Evolutionary conservation across 2,888 invertebrate genomes (phyloP).

Genomic region (Lasioglossum zephyrum): DNA sequence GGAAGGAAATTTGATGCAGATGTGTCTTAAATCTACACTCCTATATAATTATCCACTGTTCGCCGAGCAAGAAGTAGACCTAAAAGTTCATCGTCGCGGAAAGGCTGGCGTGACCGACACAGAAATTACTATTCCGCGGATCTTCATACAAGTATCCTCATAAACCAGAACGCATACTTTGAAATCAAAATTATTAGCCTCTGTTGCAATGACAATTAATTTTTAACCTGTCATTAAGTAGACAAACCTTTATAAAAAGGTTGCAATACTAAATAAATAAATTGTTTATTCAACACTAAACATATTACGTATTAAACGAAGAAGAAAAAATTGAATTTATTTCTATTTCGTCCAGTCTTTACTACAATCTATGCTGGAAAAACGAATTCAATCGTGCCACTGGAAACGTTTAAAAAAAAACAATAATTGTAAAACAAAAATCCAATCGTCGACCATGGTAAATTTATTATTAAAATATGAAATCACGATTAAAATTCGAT

Average conservation of each 20-base stretch:
- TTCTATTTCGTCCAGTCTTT: too few relatives aligned
- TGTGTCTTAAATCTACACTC: background rate
- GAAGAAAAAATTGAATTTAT: too few relatives aligned
- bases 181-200: background rate
- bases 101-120: conserved; percentile 10
- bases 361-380: too few relatives aligned
- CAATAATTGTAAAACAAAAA: background rate
- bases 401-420: background rate
- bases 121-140: conserved; percentile 17
- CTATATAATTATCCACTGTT: background rate
- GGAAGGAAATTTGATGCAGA: background rate
- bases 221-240: background rate
- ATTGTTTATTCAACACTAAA: background rate
- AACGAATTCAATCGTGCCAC: too few relatives aligned
- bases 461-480: background rate
- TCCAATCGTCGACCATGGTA: background rate
- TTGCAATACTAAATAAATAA: too few relatives aligned
- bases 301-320: background rate
- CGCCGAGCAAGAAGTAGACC: conserved; percentile 17
- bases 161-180: background rate
- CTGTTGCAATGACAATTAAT: background rate
- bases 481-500: background rate
- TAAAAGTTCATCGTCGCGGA: background rate
- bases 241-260: too few relatives aligned
- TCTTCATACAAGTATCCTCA: background rate